Evolutionary conservation across 1,140 invertebrate genomes (phyloP).

Genomic region (Pseudomyrmex gracilis): DNA sequence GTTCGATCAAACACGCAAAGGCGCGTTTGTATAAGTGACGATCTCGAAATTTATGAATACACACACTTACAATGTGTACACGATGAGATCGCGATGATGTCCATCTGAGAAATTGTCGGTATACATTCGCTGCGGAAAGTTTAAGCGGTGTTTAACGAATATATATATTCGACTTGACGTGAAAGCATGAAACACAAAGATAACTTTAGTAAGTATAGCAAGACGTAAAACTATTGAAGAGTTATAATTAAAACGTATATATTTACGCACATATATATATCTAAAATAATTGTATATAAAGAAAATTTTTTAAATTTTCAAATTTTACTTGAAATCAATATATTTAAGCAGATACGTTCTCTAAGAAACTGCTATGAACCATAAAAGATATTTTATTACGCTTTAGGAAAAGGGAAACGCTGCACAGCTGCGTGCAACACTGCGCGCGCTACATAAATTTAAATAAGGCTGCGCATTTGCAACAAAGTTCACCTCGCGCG

Average conservation of each 20-base stretch:
- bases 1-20: neutral
- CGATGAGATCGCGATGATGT: neutral
- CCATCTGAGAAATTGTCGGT: conserved; percentile 5
- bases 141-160: conserved; percentile 32
- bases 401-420: neutral
- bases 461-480: neutral
- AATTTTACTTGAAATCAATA: no score
- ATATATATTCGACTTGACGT: conserved; percentile 15
- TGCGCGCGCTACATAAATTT: neutral
- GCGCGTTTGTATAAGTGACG: neutral
- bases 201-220: neutral
- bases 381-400: neutral
- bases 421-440: neutral
- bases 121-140: conserved; percentile 44
- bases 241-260: no score
- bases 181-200: conserved; percentile 22
- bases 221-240: no score
- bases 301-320: no score
- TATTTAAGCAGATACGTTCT: no score
- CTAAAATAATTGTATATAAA: no score
- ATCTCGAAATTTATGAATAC: neutral
- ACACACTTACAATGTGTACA: no score
- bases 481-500: neutral
- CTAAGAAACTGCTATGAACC: no score
- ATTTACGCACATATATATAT: no score